phyloP scores from a whole-genome alignment of 1,140 invertebrate genomes.

The Drosophila ohnishii region DNA sequence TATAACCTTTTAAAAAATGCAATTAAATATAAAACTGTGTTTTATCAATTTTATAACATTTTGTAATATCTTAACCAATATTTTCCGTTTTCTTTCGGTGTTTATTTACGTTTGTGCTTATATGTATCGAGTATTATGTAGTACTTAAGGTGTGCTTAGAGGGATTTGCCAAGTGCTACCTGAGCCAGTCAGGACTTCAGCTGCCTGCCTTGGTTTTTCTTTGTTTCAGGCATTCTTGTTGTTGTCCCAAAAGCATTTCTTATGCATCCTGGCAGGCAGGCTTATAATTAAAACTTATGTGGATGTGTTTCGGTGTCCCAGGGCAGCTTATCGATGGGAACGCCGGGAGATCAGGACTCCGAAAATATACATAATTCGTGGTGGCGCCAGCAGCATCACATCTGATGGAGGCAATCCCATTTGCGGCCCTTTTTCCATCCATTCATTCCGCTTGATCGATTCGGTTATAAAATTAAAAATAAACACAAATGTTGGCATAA shows the following conservation, averaged over 20 bases:
- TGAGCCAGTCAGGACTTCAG: conserved; percentile 39
- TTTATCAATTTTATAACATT: not conserved
- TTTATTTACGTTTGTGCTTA: conserved; percentile 24
- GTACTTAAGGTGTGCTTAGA: conserved; percentile 70
- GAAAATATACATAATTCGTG: conserved; percentile 19
- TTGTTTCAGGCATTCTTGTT: not conserved
- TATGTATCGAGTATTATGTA: conserved; percentile 70
- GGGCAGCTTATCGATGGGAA: conserved; percentile 23
- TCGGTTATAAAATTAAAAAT: conserved; percentile 74
- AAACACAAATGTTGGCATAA: conserved; percentile 73
- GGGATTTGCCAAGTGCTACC: conserved; percentile 65
- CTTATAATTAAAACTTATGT: conserved; percentile 78
- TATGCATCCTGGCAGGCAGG: conserved; percentile 31
- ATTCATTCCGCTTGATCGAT: conserved; percentile 68
- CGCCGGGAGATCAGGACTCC: conserved; percentile 4
- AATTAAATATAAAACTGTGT: too few relatives aligned
- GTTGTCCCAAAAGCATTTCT: conserved; percentile 19
- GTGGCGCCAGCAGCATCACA: conserved; percentile 2
- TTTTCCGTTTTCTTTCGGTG: conserved; percentile 12
- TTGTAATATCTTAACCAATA: too few relatives aligned
- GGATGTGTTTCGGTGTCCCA: conserved; percentile 12
- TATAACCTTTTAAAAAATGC: accelerated
- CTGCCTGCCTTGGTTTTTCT: conserved; percentile 20
- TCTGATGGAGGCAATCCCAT: conserved; percentile 39
- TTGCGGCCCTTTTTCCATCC: conserved; percentile 22